A percentile compares a stretch with the other conserved stretches of the same genome.
Conservation (phyloP, 2,113 vertebrate genomes). For the Oreocharis arfaki region DNA sequence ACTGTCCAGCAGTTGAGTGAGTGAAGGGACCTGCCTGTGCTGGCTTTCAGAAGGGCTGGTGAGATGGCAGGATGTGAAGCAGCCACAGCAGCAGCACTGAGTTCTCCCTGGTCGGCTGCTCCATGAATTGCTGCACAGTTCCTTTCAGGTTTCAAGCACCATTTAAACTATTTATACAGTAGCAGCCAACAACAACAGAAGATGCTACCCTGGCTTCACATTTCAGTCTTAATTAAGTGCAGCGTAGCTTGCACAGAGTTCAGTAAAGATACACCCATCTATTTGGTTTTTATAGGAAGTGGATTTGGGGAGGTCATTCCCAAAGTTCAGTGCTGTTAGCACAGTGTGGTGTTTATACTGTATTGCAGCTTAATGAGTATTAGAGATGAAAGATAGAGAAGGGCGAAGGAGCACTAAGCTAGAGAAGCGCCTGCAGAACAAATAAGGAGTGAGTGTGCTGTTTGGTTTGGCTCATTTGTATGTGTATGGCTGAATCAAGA, state of each 20-base stretch:
- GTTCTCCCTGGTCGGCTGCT: rapidly evolving
- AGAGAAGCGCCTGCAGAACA: conserved; percentile 38
- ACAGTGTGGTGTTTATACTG: neutral
- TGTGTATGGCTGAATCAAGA: conserved; percentile 51
- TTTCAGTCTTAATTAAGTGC: neutral
- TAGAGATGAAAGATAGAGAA: conserved; percentile 21
- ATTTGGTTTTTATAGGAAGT: neutral
- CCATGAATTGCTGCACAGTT: neutral
- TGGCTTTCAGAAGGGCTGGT: neutral
- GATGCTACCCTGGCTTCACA: neutral
- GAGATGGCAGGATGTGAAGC: neutral
- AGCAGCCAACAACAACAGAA: neutral
- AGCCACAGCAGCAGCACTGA: neutral
- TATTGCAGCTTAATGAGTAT: neutral
- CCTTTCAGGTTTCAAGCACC: neutral
- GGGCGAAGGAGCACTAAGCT: neutral
- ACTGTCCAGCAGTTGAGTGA: neutral
- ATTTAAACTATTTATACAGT: neutral
- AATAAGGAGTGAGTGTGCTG: neutral
- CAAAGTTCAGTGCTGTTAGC: conserved; percentile 1
- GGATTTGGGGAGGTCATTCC: neutral
- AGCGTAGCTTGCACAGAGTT: neutral
- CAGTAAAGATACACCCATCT: neutral
- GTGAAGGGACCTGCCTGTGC: neutral
- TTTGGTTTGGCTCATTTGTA: conserved; percentile 58